Base-by-base conservation (phyloP, 2,888 invertebrate genomes). In the Noctua janthe region DNA sequence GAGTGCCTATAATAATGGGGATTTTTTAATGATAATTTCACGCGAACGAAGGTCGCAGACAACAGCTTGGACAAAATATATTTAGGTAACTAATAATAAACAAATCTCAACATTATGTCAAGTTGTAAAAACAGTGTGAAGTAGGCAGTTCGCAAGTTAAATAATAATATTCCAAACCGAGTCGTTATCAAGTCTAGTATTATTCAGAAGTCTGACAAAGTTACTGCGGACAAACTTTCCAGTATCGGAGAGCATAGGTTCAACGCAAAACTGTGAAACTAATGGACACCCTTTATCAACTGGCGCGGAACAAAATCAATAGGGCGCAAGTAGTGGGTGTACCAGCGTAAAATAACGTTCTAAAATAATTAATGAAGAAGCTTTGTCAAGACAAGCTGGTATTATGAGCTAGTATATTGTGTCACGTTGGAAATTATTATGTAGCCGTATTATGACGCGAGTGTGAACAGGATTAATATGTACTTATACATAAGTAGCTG, bases 341-440 rank as follows among this genome's bases (percentile, higher is more conserved):
- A 72, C 66, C 67, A 74, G 71, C 69, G 76, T 78, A 66, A 80
- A 86, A 70, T 83, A 86, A 67, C 71, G 78, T 80, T 78, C 71
- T 84, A 78, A 86, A 86, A 80, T 81, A 84, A 88, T 88, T 88
- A 88, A 88, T 86, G 86, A 81, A 49, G 35, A 71, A 76, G 88
- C 86, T 88, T 84, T 80, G 78, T 80, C 67, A 84, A 71, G 86
- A 86, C 39, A 71, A 71, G 78, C 51, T 74, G 82, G 56, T 79
- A 73, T 73, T 77, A 71, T 13, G 74, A 82, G 78, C 74, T 62
- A 66, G 81, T 71, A 67, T 77, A 76, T 54, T 66, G 64, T 77
- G 73, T 79, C 78, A 76, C 23, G 84, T 66, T 70, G 49, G 7
- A 75, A 72, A 78, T 83, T 75, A 86, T 75, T 73, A 85, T 76